Conservation (phyloP, 1,140 invertebrate species). For the Leptopilina boulardi region DNA sequence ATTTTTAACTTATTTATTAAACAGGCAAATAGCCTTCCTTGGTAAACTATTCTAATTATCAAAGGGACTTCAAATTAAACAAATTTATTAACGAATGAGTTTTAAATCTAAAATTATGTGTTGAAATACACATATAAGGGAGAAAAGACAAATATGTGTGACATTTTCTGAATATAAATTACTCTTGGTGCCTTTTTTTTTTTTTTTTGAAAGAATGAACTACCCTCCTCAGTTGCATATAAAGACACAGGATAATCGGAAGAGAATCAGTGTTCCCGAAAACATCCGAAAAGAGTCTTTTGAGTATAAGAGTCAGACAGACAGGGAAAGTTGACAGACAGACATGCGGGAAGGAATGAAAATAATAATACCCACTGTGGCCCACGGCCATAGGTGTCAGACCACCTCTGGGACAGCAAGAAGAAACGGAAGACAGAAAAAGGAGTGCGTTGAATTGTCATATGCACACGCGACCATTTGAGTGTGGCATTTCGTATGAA, state of each 20-base stretch:
- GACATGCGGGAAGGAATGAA: slow-evolving; percentile 69
- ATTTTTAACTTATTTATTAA: too few relatives aligned
- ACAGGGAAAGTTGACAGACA: slow-evolving; percentile 54
- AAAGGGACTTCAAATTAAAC: too few relatives aligned
- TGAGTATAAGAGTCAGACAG: slow-evolving; percentile 56
- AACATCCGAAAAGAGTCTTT: slow-evolving; percentile 64
- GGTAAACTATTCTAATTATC: too few relatives aligned
- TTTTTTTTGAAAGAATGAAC: slow-evolving; percentile 7
- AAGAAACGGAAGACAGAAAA: slow-evolving; percentile 55
- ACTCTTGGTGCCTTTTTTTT: neutral
- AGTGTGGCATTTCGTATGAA: slow-evolving; percentile 49
- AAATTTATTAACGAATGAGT: too few relatives aligned
- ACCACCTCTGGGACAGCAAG: slow-evolving; percentile 57
- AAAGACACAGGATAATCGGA: slow-evolving; percentile 22
- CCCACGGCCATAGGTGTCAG: slow-evolving; percentile 69
- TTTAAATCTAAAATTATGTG: too few relatives aligned
- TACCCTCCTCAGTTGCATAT: slow-evolving; percentile 16
- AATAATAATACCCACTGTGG: slow-evolving; percentile 69
- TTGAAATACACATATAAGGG: neutral
- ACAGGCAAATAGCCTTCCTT: too few relatives aligned
- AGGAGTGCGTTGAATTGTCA: slow-evolving; percentile 63
- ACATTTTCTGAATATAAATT: slow-evolving; percentile 41
- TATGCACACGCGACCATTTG: slow-evolving; percentile 54
- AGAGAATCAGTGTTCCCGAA: slow-evolving; percentile 46
- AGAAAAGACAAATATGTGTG: slow-evolving; percentile 24